phyloP scores from a whole-genome alignment of 2,888 invertebrate species.

The Calameuta filiformis region DNA sequence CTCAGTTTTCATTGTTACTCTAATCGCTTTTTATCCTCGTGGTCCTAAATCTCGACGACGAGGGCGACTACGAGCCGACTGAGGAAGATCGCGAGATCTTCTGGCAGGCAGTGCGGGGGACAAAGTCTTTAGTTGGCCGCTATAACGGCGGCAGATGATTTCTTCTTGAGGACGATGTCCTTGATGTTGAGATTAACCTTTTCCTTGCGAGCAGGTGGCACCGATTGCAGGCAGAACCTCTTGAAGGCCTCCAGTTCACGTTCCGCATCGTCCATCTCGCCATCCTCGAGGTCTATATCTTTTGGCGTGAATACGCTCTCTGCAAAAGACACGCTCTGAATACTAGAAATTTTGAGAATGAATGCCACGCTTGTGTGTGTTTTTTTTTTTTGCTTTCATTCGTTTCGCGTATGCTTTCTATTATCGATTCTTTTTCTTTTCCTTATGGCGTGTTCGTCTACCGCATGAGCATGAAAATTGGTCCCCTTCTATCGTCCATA shows the following conservation, averaged over 20 bases:
- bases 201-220: conserved; percentile 80
- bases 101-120: conserved; percentile 16
- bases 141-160: conserved; percentile 58
- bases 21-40: background rate
- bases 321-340: conserved; percentile 62
- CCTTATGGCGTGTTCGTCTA: background rate
- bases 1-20: background rate
- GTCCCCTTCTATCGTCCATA: background rate
- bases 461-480: conserved; percentile 1
- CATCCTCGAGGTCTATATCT: conserved; percentile 81
- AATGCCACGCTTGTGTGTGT: background rate
- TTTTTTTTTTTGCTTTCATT: background rate
- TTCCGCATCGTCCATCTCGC: conserved; percentile 82
- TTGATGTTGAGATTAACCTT: conserved; percentile 84
- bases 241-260: conserved; percentile 89
- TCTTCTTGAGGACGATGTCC: conserved; percentile 78
- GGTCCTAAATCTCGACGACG: background rate
- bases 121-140: conserved; percentile 53
- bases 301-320: conserved; percentile 84
- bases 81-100: background rate
- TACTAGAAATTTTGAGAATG: conserved; percentile 42
- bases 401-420: conserved; percentile 3
- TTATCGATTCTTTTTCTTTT: conserved; percentile 7
- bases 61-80: background rate
- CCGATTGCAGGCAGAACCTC: conserved; percentile 85